Evolutionary conservation across 2,888 invertebrate genomes (phyloP), one percentile per base, ranked within the genome.

Genomic region (Sepiola atlantica): DNA sequence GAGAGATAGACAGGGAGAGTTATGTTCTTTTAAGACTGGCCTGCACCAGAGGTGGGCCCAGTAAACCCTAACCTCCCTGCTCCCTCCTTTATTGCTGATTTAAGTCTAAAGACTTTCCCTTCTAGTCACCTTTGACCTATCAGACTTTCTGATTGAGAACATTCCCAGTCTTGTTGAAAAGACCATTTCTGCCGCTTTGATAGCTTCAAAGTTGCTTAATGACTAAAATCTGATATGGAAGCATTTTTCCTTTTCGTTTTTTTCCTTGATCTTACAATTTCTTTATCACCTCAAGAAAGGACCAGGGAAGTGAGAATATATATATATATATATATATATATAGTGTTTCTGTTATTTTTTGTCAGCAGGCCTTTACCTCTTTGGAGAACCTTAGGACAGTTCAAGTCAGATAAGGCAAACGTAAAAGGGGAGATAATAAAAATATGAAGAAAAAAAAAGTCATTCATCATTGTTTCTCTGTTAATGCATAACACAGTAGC

Each of bases 81-180:
- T n/a, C n/a, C 14, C n/a, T n/a, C n/a, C 77, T 32, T n/a, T n/a
- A 32, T 18, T 77, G 77, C 77, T 77, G 77, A 77, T n/a, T 77
- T 77, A n/a, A 77, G 77, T 77, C 77, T 77, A 77, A 77, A 77
- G 77, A 77, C 77, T 77, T 77, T 77, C n/a, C n/a, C 77, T 77
- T n/a, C 77, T 32, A 77, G 77, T 18, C 77, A 77, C 77, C 77
- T 77, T 77, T 77, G 77, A 77, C 77, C 77, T 77, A 77, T 77
- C n/a, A 77, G n/a, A 77, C 77, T n/a, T 77, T 77, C 77, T 77
- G 77, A 77, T 77, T 77, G n/a, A 77, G 32, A 77, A 77, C 77
- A 77, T 77, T 77, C n/a, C 77, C n/a, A 77, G 16, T 77, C n/a
- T n/a, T 77, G 77, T 77, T 77, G 77, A 77, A 77, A 77, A 77